Conservation (phyloP, 2,797 vertebrate genomes). For the Channa striata region DNA sequence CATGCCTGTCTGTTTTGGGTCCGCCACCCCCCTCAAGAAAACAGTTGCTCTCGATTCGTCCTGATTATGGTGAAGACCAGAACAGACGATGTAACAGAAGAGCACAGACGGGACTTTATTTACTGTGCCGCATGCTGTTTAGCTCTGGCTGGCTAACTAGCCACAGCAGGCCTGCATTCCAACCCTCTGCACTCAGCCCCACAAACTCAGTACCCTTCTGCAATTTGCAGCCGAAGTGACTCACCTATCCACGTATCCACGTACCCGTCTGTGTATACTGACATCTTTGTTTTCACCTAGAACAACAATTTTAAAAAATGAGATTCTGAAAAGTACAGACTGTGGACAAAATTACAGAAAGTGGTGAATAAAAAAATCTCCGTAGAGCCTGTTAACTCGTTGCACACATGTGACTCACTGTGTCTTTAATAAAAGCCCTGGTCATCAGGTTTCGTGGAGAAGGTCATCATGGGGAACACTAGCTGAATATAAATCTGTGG, state of each 20-base stretch:
- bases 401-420: constrained; percentile 10
- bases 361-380: background rate
- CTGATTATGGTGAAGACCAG: constrained; percentile 72
- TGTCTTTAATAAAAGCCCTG: background rate
- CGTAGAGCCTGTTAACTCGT: background rate
- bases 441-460: constrained; percentile 12
- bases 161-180: constrained; percentile 79
- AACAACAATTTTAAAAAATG: background rate
- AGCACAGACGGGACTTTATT: constrained; percentile 67
- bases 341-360: too few relatives aligned
- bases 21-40: constrained; percentile 29
- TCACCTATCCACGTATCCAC: constrained; percentile 53
- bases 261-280: background rate
- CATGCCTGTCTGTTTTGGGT: constrained; percentile 4
- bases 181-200: constrained; percentile 63
- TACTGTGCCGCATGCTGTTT: constrained; percentile 64
- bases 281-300: background rate
- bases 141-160: constrained; percentile 71
- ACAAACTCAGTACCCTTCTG: constrained; percentile 37
- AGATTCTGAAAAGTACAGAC: too few relatives aligned
- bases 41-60: constrained; percentile 80
- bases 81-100: constrained; percentile 62
- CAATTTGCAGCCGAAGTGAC: constrained; percentile 40
- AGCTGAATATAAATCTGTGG: background rate
- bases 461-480: background rate